Conservation (phyloP, 1,140 invertebrate species). For the Drosophila obscura region DNA sequence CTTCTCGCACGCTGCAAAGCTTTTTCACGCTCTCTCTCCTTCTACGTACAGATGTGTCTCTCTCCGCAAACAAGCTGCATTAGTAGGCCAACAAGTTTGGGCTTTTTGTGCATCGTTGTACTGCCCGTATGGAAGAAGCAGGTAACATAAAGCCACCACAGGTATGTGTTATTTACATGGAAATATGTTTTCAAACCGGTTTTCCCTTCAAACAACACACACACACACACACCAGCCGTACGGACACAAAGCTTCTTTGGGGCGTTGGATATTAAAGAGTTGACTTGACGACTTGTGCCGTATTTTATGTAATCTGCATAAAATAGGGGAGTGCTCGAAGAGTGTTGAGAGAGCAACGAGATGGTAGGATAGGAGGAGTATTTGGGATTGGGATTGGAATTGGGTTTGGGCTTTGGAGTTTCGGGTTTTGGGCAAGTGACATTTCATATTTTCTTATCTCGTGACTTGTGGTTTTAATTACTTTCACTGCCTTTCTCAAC, state of each 20-base stretch:
- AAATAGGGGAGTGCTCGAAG: constrained; percentile 25
- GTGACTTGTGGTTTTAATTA: constrained; percentile 70
- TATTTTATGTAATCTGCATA: constrained; percentile 57
- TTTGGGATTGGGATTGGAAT: constrained; percentile 31
- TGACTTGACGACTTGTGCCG: constrained; percentile 24
- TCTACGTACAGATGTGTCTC: constrained; percentile 1
- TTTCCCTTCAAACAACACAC: constrained; percentile 34
- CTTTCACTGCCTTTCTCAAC: constrained; percentile 74
- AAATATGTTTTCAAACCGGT: constrained; percentile 71
- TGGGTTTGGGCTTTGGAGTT: no score
- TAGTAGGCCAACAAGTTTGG: constrained; percentile 76
- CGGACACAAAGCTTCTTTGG: constrained; percentile 33
- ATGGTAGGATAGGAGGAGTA: constrained; percentile 3
- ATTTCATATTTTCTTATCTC: constrained; percentile 60
- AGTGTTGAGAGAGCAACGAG: constrained; percentile 5
- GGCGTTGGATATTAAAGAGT: constrained; percentile 58
- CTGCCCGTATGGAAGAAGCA: constrained; percentile 23
- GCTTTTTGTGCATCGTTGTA: constrained; percentile 51
- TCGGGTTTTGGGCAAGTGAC: constrained; percentile 27
- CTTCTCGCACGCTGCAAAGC: no score
- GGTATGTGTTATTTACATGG: constrained; percentile 57
- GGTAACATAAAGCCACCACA: constrained; percentile 60
- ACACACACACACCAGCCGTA: neutral
- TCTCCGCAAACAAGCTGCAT: constrained; percentile 53
- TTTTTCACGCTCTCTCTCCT: no score